Percentiles rank a stretch among this genome's conserved stretches.
These are phyloP conservation scores for Delphinus delphis DNA, from an alignment of 2,113 vertebrate species.

Conservation along the genomic window DNA sequence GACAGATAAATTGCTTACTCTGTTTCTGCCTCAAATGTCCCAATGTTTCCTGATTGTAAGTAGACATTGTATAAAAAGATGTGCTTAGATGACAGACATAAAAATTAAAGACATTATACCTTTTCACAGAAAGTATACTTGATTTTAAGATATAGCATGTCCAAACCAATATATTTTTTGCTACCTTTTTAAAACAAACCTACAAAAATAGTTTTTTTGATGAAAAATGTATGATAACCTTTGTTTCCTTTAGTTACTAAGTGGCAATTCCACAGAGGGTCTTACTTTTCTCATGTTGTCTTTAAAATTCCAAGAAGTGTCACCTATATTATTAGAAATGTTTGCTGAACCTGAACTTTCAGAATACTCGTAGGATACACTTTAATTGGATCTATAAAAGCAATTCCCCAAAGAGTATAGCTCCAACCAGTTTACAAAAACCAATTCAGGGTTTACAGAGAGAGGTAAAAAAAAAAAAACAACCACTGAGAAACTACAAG, in stretches of 20 bases:
- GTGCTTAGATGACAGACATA: neutral
- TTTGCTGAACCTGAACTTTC: constrained; percentile 17
- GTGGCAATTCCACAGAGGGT: neutral
- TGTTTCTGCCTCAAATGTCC: neutral
- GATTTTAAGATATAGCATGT: constrained; percentile 11
- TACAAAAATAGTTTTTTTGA: neutral
- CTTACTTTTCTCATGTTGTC: neutral
- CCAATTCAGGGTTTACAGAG: neutral
- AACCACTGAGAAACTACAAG: neutral
- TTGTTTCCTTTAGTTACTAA: constrained; percentile 11
- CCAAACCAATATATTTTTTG: neutral
- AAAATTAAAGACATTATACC: neutral
- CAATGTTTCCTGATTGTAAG: neutral
- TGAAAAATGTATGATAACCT: neutral
- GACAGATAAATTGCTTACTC: neutral
- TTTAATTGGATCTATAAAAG: constrained; percentile 62
- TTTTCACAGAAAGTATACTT: neutral
- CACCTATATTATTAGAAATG: neutral
- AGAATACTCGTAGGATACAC: neutral
- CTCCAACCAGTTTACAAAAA: constrained; percentile 17
- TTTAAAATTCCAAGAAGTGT: constrained; percentile 18
- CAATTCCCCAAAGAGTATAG: neutral
- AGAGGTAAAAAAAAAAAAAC: neutral
- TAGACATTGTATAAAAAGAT: neutral
- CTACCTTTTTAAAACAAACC: neutral